phyloP scores from a whole-genome alignment of 1,140 invertebrate genomes.

The Halesus radiatus region DNA sequence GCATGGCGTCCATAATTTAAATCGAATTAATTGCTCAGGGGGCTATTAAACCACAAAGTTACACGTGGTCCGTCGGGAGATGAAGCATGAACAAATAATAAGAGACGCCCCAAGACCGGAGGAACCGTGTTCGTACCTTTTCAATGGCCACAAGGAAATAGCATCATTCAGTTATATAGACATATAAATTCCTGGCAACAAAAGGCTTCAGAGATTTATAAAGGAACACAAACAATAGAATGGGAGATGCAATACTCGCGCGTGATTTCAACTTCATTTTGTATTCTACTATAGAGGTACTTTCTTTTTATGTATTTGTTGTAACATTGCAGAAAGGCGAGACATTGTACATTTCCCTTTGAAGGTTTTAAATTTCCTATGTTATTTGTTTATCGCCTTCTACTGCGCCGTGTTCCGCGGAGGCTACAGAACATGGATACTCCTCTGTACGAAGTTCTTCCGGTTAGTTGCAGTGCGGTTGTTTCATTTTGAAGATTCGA shows the following conservation, averaged over 20 bases:
- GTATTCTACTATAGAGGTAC: too few relatives aligned
- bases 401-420: too few relatives aligned
- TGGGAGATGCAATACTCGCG: not conserved
- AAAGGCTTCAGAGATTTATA: constrained; percentile 1
- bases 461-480: too few relatives aligned
- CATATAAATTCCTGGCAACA: constrained; percentile 4
- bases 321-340: too few relatives aligned
- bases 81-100: not conserved
- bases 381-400: too few relatives aligned
- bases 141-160: not conserved
- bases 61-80: not conserved
- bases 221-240: not conserved
- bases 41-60: not conserved
- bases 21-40: not conserved
- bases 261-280: not conserved
- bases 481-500: too few relatives aligned
- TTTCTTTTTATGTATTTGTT: too few relatives aligned
- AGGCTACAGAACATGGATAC: too few relatives aligned
- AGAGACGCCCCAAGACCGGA: too few relatives aligned
- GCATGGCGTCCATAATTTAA: not conserved
- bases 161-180: not conserved
- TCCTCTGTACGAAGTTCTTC: too few relatives aligned
- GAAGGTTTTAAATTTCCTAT: too few relatives aligned
- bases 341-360: too few relatives aligned
- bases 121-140: not conserved